Conservation (phyloP, 2,113 vertebrate genomes). For the Etheostoma cragini region DNA sequence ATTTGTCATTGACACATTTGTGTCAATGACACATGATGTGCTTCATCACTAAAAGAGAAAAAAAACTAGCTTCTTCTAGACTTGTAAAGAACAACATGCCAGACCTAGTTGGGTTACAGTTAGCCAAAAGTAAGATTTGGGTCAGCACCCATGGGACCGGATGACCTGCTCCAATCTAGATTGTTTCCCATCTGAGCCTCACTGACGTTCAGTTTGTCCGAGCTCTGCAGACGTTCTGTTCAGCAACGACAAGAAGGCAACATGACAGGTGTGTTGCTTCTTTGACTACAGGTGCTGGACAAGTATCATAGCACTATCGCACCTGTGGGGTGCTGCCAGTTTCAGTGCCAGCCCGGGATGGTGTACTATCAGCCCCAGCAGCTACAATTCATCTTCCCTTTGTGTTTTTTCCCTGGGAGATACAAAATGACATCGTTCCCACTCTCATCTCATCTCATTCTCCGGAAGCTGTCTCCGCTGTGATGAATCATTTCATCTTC, state of each 20-base stretch:
- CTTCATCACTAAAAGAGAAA: slow-evolving; percentile 1
- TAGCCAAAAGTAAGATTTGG: slow-evolving; percentile 29
- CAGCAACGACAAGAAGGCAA: slow-evolving; percentile 23
- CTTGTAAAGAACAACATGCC: slow-evolving; percentile 25
- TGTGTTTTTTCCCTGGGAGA: slow-evolving; percentile 72
- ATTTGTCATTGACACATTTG: slow-evolving; percentile 47
- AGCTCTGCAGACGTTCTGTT: background rate
- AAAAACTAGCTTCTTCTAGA: background rate
- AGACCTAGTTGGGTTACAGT: slow-evolving; percentile 7
- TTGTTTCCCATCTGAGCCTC: slow-evolving; percentile 32
- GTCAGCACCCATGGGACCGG: slow-evolving; percentile 35
- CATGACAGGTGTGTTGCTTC: background rate
- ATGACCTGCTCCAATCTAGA: slow-evolving; percentile 39
- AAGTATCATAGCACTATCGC: slow-evolving; percentile 19
- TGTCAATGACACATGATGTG: too few relatives aligned
- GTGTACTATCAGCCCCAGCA: slow-evolving; percentile 28
- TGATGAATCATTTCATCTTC: slow-evolving; percentile 79
- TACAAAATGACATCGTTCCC: slow-evolving; percentile 69
- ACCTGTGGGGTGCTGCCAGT: slow-evolving; percentile 36
- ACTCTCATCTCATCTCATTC: slow-evolving; percentile 73
- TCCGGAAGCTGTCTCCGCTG: slow-evolving; percentile 69
- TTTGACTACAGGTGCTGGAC: slow-evolving; percentile 55
- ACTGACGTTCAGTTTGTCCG: slow-evolving; percentile 59
- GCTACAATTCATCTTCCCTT: slow-evolving; percentile 62
- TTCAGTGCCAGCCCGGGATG: slow-evolving; percentile 6